phyloP scores from a whole-genome alignment of 2,888 invertebrate species.

The Anthrax anthrax region DNA sequence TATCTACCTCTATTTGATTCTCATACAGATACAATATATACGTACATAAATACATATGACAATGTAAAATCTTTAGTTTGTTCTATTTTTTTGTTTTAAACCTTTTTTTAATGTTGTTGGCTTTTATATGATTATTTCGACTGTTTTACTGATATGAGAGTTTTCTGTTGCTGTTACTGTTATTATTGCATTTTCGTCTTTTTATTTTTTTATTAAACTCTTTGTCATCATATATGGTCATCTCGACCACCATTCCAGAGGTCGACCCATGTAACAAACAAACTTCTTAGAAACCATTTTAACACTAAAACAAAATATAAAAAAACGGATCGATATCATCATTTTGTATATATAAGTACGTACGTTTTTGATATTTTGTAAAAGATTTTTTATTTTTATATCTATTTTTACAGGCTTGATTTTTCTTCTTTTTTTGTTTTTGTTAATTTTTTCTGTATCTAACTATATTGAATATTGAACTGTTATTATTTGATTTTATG shows the following conservation, averaged over 20 bases:
- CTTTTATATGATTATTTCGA: no score
- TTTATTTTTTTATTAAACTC: not conserved
- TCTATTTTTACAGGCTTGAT: not conserved
- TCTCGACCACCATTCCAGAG: slow-evolving; percentile 5
- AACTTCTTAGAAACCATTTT: slow-evolving; percentile 12
- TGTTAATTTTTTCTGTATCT: no score
- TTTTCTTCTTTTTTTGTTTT: no score
- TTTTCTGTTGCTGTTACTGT: not conserved
- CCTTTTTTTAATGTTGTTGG: no score
- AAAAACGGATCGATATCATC: slow-evolving; percentile 3
- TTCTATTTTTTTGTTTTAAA: not conserved
- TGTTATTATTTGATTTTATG: no score
- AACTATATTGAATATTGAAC: no score
- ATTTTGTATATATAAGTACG: no score
- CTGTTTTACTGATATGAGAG: not conserved
- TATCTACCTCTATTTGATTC: not conserved
- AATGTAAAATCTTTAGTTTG: no score
- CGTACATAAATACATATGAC: not conserved
- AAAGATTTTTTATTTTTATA: no score
- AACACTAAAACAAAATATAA: slow-evolving; percentile 5
- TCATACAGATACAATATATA: not conserved
- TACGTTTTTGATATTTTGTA: no score
- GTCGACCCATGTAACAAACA: slow-evolving; percentile 2
- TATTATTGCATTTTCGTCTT: no score
- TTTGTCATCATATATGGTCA: slow-evolving; percentile 5